Evolutionary conservation across 1,140 invertebrate species (phyloP).

Genomic region (Dendrolimus kikuchii): DNA sequence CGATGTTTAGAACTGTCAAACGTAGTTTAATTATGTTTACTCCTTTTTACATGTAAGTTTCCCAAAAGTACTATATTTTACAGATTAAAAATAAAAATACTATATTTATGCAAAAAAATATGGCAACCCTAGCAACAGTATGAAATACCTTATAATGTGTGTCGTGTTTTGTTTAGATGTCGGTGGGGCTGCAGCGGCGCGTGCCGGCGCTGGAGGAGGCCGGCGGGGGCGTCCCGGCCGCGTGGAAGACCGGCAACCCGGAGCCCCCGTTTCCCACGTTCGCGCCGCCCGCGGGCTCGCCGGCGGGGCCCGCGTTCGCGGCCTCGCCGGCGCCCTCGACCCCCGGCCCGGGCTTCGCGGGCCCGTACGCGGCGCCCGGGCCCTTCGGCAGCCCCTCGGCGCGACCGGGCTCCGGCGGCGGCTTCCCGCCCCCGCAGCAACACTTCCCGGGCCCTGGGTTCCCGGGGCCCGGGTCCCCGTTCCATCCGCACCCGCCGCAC

Average conservation of each 20-base stretch:
- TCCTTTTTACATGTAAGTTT: no score
- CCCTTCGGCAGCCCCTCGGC: constrained; percentile 51
- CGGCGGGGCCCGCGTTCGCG: constrained; percentile 42
- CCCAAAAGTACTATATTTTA: no score
- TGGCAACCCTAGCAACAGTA: no score
- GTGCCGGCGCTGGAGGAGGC: constrained; percentile 61
- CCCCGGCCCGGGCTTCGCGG: constrained; percentile 1
- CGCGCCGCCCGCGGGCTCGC: constrained; percentile 31
- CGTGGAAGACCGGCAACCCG: constrained; percentile 51
- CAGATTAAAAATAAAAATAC: no score
- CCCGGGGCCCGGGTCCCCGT: constrained; percentile 55
- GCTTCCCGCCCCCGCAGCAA: constrained; percentile 36
- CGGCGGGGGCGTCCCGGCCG: constrained; percentile 46
- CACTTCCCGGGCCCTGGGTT: constrained; percentile 55
- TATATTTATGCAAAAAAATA: no score
- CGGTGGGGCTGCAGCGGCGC: constrained; percentile 64
- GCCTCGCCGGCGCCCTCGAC: constrained; percentile 49
- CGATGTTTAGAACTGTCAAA: no score
- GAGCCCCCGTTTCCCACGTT: constrained; percentile 58
- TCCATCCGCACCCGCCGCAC: constrained; percentile 57
- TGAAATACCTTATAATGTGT: background rate
- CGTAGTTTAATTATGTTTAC: no score
- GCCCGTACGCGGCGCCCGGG: constrained; percentile 50
- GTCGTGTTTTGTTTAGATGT: constrained; percentile 39
- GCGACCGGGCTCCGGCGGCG: constrained; percentile 1